Evolutionary conservation across 2,797 vertebrate species (phyloP).

Genomic region (Pterois miles): DNA sequence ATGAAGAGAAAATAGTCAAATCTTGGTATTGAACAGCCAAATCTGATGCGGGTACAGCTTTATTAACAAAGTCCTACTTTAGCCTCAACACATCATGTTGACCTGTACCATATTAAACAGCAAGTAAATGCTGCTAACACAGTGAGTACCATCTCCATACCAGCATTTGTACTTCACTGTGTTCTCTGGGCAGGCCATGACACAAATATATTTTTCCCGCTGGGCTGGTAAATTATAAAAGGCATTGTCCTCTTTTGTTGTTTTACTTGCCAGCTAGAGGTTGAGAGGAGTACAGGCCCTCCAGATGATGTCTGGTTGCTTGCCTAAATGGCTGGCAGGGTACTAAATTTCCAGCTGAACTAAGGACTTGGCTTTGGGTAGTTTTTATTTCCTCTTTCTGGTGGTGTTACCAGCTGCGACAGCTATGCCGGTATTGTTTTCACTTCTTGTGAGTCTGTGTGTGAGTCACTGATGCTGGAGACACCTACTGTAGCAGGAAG

Average conservation of each 20-base stretch:
- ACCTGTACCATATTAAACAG: not conserved
- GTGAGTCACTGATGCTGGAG: not conserved
- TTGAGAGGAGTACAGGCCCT: not conserved
- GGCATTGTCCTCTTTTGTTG: not conserved
- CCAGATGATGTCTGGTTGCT: slow-evolving; percentile 16
- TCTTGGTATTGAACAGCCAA: too few relatives aligned
- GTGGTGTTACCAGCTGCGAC: not conserved
- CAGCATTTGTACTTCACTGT: not conserved
- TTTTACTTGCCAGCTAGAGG: not conserved
- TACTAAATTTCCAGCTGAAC: slow-evolving; percentile 16
- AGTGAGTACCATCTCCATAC: not conserved
- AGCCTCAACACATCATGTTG: not conserved
- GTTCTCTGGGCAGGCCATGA: not conserved
- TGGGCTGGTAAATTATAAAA: slow-evolving; percentile 1
- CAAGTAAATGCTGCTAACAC: not conserved
- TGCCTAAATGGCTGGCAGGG: slow-evolving; percentile 22
- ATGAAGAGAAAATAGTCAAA: too few relatives aligned
- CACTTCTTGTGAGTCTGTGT: not conserved
- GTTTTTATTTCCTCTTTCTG: not conserved
- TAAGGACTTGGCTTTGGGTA: not conserved
- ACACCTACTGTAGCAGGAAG: not conserved
- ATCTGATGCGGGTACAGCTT: too few relatives aligned
- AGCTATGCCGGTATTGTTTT: not conserved
- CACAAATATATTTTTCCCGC: not conserved
- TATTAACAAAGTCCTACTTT: not conserved